Evolutionary conservation across 2,888 invertebrate genomes (phyloP).

Genomic region (Orchesella flavescens): DNA sequence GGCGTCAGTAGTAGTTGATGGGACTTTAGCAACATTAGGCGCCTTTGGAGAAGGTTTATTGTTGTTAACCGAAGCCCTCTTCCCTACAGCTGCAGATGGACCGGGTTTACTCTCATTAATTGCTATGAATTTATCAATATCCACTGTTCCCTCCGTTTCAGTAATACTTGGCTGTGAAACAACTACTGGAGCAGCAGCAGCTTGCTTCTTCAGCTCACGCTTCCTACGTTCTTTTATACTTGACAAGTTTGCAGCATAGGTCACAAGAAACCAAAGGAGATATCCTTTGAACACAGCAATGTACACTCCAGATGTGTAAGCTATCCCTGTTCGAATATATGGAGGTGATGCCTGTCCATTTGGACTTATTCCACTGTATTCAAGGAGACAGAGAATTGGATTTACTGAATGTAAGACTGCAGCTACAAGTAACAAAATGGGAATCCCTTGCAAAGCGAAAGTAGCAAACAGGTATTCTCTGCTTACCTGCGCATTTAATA

Average conservation of each 20-base stretch:
- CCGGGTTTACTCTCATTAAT: not conserved
- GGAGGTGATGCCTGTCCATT: not conserved
- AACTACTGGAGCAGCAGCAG: too few relatives aligned
- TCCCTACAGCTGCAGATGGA: not conserved
- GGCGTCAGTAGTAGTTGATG: too few relatives aligned
- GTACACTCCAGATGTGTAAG: not conserved
- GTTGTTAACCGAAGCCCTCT: not conserved
- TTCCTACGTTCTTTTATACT: not conserved
- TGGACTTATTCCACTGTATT: slow-evolving; percentile 24
- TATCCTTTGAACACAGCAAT: slow-evolving; percentile 3
- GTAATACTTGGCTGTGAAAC: too few relatives aligned
- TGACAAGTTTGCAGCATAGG: not conserved
- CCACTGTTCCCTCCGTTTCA: not conserved
- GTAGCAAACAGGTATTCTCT: not conserved
- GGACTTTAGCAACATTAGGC: too few relatives aligned
- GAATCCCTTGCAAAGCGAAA: not conserved
- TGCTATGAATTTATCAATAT: not conserved
- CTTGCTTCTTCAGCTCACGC: not conserved
- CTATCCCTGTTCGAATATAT: slow-evolving; percentile 15
- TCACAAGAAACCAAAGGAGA: slow-evolving; percentile 1
- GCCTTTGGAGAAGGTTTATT: too few relatives aligned
- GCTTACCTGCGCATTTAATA: not conserved
- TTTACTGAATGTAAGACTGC: not conserved
- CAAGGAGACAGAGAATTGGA: slow-evolving; percentile 15
- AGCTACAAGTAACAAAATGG: not conserved